phyloP scores from a whole-genome alignment of 1,140 invertebrate genomes.

The Cotesia glomerata region DNA sequence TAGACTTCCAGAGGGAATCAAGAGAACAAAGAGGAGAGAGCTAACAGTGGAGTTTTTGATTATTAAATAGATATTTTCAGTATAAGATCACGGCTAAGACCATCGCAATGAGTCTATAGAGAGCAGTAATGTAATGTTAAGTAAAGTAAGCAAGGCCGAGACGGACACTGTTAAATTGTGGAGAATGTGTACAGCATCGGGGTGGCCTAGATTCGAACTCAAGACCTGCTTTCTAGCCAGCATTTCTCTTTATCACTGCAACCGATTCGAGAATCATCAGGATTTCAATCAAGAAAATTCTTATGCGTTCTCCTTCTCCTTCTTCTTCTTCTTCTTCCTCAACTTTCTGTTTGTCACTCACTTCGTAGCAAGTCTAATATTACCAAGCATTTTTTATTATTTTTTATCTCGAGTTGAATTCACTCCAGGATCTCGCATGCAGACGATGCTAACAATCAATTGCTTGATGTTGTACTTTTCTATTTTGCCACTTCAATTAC shows the following conservation, averaged over 20 bases:
- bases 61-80: no score
- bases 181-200: constrained; percentile 57
- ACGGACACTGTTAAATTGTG: constrained; percentile 60
- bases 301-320: neutral
- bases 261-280: constrained; percentile 26
- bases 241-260: constrained; percentile 63
- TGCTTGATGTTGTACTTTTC: no score
- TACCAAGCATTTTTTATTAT: no score
- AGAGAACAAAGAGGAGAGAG: constrained; percentile 23
- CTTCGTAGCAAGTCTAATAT: no score
- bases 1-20: constrained; percentile 21
- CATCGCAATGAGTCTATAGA: neutral
- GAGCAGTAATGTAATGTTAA: constrained; percentile 20
- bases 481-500: no score
- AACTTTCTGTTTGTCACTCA: no score
- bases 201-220: constrained; percentile 59
- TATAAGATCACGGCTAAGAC: neutral
- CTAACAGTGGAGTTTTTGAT: no score
- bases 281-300: neutral
- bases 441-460: no score
- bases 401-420: no score
- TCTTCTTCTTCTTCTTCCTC: neutral
- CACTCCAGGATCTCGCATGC: no score
- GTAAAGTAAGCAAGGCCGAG: constrained; percentile 43
- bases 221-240: constrained; percentile 65